Percentiles rank a stretch among this genome's conserved stretches.
Evolutionary conservation across 2,888 invertebrate genomes (phyloP).

Genomic region (Pyrgus malvae): DNA sequence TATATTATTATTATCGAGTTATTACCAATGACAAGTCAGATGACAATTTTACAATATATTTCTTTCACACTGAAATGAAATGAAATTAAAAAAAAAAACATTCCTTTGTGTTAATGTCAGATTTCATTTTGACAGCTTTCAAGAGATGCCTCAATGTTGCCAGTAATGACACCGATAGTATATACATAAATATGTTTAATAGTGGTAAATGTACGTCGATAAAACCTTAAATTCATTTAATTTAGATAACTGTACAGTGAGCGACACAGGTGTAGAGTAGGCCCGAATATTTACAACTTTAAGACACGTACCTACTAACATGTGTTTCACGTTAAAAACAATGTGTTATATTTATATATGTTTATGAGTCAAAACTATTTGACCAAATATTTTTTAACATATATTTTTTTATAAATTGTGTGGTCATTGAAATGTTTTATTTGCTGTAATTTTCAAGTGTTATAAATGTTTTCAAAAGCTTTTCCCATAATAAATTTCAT

Average conservation of each 20-base stretch:
- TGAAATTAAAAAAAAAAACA: not conserved
- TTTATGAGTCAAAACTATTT: not conserved
- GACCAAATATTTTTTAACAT: too few relatives aligned
- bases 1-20: too few relatives aligned
- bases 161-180: constrained; percentile 23
- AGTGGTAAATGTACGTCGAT: constrained; percentile 24
- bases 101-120: not conserved
- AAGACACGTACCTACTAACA: constrained; percentile 42
- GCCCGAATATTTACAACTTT: constrained; percentile 63
- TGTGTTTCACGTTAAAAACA: constrained; percentile 40
- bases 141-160: constrained; percentile 25
- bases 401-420: too few relatives aligned
- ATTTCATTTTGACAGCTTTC: constrained; percentile 14
- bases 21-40: too few relatives aligned
- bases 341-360: constrained; percentile 1
- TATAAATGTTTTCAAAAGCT: too few relatives aligned
- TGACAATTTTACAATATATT: too few relatives aligned
- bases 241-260: constrained; percentile 67
- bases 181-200: constrained; percentile 19
- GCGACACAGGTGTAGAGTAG: constrained; percentile 76
- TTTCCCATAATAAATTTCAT: not conserved
- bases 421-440: too few relatives aligned
- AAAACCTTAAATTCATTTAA: constrained; percentile 36
- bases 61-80: too few relatives aligned
- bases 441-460: too few relatives aligned